Base-by-base conservation (phyloP, 2,888 invertebrate species). In the Leptinotarsa rubiginosa region DNA sequence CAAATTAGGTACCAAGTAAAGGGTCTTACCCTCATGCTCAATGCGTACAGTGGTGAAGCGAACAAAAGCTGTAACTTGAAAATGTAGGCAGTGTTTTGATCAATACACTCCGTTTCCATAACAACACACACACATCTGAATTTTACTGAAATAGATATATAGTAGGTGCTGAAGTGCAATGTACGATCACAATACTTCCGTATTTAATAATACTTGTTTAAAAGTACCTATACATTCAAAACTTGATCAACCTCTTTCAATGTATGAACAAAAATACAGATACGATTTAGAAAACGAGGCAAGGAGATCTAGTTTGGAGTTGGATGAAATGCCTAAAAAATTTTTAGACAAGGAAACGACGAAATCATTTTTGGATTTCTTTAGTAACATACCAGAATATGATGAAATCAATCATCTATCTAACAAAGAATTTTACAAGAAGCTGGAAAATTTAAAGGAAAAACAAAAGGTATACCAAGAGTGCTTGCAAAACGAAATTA, bases 361-460 rank as follows among this genome's bases (percentile, higher is more conserved):
- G 65, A 88, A 88, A 74, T 92, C 92, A 68, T 89, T 94, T 78
- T 89, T 94, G 74, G 92, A 94, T 75, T 94, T 95, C 86, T 92
- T 93, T 80, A 91, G 92, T 69, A 95, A 94, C 82, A 95, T 95
- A 84, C 95, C 95, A 72, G 94, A 95, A 84, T 95, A 95, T 79
- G 91, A 91, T 74, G 94, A 95, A 67, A 90, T 95, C 2, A 91
- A 93, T 85, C 94, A 95, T 87, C 88, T 95, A 78, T 92, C 94
- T 0, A 92, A 92, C 75, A 92, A 91, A 73, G 95, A 95, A 82
- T 95, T 95, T 86, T 93, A 94, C 84, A 91, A 91, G 16, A 93
- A 93, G 50, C 85, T 95, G 69, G 92, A 93, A 85, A 90, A 89
- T 73, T 86, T 94, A 66, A 91, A 92, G 78, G 90, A 92, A 79